Evolutionary conservation across 2,797 vertebrate genomes (phyloP), one percentile per base, ranked within the genome.

Genomic region (Lagodon rhomboides): DNA sequence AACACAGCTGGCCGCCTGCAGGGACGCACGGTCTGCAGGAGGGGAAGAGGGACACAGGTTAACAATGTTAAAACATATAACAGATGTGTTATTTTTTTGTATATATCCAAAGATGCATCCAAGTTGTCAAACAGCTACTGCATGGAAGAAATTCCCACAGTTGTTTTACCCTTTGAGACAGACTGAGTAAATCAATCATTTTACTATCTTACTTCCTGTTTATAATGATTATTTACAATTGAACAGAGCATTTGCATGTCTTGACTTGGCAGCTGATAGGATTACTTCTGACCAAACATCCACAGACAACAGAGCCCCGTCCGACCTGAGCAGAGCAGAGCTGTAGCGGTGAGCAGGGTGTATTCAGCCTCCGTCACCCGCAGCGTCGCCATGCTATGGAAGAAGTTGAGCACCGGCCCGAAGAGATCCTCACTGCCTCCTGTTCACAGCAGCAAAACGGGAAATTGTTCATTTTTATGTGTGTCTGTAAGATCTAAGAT

Each of bases 291-390:
- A 41, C 0, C 49, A 56, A 59, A 74, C 30, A 11, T 38, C 44
- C 49, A 18, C 34, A 25, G 53, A 17, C 11, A 4, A 12, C 4
- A 41, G 51, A 41, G 16, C 54, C 3, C 12, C 30, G 23, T 82
- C 89, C 91, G 92, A 99, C 98, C 97, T 96, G 97, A 97, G 88
- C 97, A 99, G 83, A 98, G 96, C 72, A 99, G 95, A 1, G 95
- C 94, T 12, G 96, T 97, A 17, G 97, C 97, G 4, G 96, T 95
- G 16, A 99, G 97, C 77, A 99, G 95, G 13, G 97, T 87, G 30
- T 99, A 99, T 65, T 99, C 97, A 0, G 94, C 92, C 79, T 97
- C 97, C 0, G 95, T 97, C 82, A 97, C 94, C 23, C 93, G 94
- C 56, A 99, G 94, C 34, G 95, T 93, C 22, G 92, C 94, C 96